phyloP scores from a whole-genome alignment of 92 coral and sea anemone species.

The Diadumene lineata region DNA sequence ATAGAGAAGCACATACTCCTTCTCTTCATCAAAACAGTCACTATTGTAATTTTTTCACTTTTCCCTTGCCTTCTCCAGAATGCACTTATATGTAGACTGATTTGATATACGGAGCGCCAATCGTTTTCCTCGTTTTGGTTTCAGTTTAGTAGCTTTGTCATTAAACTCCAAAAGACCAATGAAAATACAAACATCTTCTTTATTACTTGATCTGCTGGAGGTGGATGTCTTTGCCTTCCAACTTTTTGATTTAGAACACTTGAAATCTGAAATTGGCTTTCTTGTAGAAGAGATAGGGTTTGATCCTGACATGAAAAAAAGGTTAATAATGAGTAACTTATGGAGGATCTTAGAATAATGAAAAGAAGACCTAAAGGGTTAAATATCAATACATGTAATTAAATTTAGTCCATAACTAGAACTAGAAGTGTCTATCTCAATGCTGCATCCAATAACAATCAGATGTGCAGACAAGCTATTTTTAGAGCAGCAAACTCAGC shows the following conservation, averaged over 20 bases:
- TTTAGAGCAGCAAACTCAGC: too few species aligned
- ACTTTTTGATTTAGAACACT: slow-evolving; percentile 10
- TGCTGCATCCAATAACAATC: too few species aligned
- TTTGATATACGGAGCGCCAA: slow-evolving; percentile 22
- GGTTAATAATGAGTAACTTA: not conserved
- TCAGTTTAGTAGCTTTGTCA: slow-evolving; percentile 17
- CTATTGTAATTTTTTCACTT: slow-evolving; percentile 47
- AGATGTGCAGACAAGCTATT: too few species aligned
- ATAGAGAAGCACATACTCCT: slow-evolving; percentile 43
- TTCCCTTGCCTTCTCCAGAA: slow-evolving; percentile 38
- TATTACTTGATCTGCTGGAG: slow-evolving; percentile 3
- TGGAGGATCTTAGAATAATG: not conserved
- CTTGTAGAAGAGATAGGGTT: not conserved
- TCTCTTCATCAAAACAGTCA: slow-evolving; percentile 37
- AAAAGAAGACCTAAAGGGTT: not conserved
- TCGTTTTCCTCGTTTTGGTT: slow-evolving; percentile 37
- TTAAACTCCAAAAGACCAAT: slow-evolving; percentile 29
- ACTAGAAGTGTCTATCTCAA: not conserved
- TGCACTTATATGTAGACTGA: slow-evolving; percentile 31
- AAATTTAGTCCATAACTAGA: not conserved
- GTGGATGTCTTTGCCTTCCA: slow-evolving; percentile 24
- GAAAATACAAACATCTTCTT: slow-evolving; percentile 9
- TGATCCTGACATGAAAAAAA: not conserved
- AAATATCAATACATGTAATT: too few species aligned
- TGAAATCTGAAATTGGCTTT: slow-evolving; percentile 25